Evolutionary conservation across 2,113 vertebrate genomes (phyloP).

Genomic region (Myrmecobius fasciatus): DNA sequence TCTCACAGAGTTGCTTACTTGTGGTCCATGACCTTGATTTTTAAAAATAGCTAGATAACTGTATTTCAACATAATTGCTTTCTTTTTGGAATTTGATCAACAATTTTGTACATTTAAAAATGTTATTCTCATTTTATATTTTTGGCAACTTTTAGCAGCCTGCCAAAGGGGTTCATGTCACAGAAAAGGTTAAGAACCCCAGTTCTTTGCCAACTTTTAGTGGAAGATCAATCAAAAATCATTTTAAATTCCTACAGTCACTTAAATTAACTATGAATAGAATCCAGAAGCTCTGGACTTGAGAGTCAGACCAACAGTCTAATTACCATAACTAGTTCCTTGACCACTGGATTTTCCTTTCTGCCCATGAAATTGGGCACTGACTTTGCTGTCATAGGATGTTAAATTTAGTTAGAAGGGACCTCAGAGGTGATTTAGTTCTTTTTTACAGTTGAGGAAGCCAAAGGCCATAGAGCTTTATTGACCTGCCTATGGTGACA

Average conservation of each 20-base stretch:
- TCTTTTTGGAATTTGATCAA: not conserved
- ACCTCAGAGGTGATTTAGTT: not conserved
- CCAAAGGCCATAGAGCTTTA: no score
- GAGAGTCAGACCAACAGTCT: not conserved
- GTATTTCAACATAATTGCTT: not conserved
- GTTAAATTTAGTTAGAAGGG: not conserved
- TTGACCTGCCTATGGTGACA: not conserved
- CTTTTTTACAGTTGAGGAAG: not conserved
- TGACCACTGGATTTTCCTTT: not conserved
- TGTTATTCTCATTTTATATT: not conserved
- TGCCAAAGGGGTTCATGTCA: not conserved
- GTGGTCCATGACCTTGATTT: no score
- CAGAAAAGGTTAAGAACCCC: not conserved
- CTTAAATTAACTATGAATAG: not conserved
- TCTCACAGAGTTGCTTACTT: not conserved
- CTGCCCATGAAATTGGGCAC: not conserved
- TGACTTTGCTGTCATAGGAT: not conserved
- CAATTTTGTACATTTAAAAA: not conserved
- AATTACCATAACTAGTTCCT: not conserved
- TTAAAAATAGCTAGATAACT: not conserved
- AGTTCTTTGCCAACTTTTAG: not conserved
- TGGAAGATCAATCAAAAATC: not conserved
- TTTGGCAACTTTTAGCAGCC: not conserved
- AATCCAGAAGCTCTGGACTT: not conserved
- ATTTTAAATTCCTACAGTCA: not conserved